These are phyloP conservation scores for Dermolepida albohirtum DNA, from an alignment of 2,888 invertebrate genomes.

Conservation along the genomic window DNA sequence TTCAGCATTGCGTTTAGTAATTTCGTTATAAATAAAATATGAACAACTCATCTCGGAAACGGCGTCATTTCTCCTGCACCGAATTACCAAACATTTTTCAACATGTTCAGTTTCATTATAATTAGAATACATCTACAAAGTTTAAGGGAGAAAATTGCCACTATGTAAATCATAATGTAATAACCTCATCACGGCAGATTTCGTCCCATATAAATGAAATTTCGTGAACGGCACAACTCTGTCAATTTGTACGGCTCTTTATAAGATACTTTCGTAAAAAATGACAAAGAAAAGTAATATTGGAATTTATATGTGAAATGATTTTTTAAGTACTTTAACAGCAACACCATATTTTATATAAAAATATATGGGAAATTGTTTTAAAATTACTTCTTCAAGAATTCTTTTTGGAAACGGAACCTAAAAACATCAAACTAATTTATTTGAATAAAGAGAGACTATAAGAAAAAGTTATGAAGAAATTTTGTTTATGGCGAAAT, in stretches of 20 bases:
- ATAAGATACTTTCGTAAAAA: no score
- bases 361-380: no score
- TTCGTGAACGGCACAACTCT: no score
- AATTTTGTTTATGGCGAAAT: slow-evolving; percentile 34
- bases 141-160: slow-evolving; percentile 18
- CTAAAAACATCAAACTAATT: no score
- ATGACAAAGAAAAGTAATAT: slow-evolving; percentile 11
- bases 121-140: slow-evolving; percentile 21
- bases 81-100: slow-evolving; percentile 21
- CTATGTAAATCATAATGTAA: slow-evolving; percentile 30
- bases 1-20: no score
- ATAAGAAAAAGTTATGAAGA: neutral
- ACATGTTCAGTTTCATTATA: slow-evolving; percentile 6
- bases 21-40: no score
- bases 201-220: no score
- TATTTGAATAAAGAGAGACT: no score
- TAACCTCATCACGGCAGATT: slow-evolving; percentile 2
- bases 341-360: no score
- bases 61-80: neutral
- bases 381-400: no score
- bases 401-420: no score
- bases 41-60: neutral
- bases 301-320: slow-evolving; percentile 5
- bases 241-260: no score
- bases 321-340: slow-evolving; percentile 3